Base-by-base conservation (phyloP, 2,888 invertebrate species). In the Troglohyphantes excavatus region DNA sequence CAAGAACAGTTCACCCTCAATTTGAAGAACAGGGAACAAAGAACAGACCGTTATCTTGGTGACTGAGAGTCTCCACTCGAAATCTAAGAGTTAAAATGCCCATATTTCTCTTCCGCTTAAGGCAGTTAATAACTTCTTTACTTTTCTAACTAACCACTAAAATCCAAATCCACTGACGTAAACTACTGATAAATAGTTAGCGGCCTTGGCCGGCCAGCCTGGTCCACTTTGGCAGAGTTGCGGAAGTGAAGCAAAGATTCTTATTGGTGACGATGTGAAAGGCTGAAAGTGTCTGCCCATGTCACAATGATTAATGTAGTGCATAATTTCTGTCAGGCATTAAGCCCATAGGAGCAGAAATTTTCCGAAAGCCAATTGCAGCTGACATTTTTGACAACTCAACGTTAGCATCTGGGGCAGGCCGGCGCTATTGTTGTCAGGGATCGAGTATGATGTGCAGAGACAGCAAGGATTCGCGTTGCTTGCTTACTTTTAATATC, bases 231-330 rank as follows among this genome's bases (percentile, higher is more conserved):
- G 39, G 39, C 53, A n/a, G 5, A n/a, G 17, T n/a, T n/a, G n/a
- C 53, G 53, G 53, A 53, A 53, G 33, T 33, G 33, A 33, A 70
- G 19, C 9, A 6, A 39, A n/a, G 53, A 46, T 53, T 26, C 43
- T 43, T 73, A 53, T 46, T 73, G 73, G 53, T 26, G 53, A 59
- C 26, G 29, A 29, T 46, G 29, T 59, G 46, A 33, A 70, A 33
- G 70, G 26, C 70, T 65, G 33, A 33, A 70, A 53, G 70, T 59
- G 70, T 68, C 86, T 86, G 86, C 70, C 68, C 61, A 43, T 70
- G 86, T 86, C 86, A 86, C 67, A 70, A 86, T 86, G 86, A 86
- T 86, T 86, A 86, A 86, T 86, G 68, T 61, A 59, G 70, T 61
- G 59, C 75, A 72, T 75, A 78, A 65, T 72, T 70, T 43, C 86